Percentiles rank a stretch among this genome's conserved stretches.
phyloP scores from a whole-genome alignment of 2,888 invertebrate species.

The Eudemis profundana region DNA sequence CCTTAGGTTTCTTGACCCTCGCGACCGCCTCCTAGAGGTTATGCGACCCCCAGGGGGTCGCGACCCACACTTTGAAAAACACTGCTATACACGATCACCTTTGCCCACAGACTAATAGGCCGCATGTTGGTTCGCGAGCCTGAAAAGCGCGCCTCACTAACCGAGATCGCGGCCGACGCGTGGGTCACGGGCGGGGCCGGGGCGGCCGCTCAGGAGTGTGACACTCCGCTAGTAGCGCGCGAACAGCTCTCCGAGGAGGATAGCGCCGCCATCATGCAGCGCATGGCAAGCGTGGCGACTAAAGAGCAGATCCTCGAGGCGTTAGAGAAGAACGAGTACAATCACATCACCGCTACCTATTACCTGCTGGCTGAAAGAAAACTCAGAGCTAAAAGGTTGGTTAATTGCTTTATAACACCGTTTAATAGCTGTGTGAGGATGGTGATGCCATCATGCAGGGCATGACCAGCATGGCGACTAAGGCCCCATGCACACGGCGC shows the following conservation, averaged over 20 bases:
- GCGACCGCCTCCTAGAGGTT: no score
- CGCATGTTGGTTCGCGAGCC: constrained; percentile 98
- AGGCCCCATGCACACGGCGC: no score
- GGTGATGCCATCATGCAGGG: no score
- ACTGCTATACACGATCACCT: no score
- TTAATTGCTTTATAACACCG: no score
- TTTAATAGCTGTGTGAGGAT: no score
- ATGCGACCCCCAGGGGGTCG: no score
- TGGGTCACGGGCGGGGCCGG: constrained; percentile 90
- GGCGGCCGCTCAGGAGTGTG: constrained; percentile 84
- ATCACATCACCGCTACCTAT: constrained; percentile 99
- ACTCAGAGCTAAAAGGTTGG: constrained; percentile 90
- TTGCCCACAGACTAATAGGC: constrained; percentile 89
- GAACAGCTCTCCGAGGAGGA: constrained; percentile 97
- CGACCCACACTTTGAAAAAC: no score
- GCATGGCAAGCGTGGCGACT: constrained; percentile 98
- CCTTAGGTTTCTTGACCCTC: no score
- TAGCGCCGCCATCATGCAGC: constrained; percentile 95
- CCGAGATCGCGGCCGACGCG: constrained; percentile 93
- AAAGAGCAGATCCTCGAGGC: constrained; percentile 98
- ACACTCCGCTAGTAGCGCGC: constrained; percentile 93
- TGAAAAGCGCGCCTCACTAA: constrained; percentile 93
- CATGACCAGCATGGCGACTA: neutral
- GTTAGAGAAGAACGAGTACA: constrained; percentile 97
- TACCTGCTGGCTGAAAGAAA: constrained; percentile 97